These are phyloP conservation scores for Eupleurogrammus muticus DNA, from an alignment of 2,797 vertebrate species.

Conservation along the genomic window DNA sequence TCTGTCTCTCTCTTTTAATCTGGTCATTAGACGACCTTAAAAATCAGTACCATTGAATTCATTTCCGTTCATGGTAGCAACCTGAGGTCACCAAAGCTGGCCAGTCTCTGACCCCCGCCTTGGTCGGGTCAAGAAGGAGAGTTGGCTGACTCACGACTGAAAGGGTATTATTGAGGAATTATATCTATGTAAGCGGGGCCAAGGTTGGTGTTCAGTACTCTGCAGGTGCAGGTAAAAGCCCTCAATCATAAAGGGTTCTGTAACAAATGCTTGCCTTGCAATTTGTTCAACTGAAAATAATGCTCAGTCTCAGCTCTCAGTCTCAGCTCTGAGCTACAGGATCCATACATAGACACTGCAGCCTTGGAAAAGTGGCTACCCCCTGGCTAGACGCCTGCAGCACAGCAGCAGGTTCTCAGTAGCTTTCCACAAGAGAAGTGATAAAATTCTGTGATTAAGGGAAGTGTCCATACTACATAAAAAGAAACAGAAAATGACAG, in stretches of 20 bases:
- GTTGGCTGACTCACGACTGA: too few relatives aligned
- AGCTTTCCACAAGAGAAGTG: constrained; percentile 3
- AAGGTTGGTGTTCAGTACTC: not conserved
- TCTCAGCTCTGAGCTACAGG: constrained; percentile 3
- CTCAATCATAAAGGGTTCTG: constrained; percentile 13
- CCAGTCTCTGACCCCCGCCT: too few relatives aligned
- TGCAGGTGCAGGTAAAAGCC: not conserved
- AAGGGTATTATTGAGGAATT: not conserved
- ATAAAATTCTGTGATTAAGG: constrained; percentile 24
- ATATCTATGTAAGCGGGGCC: not conserved
- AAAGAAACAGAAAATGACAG: constrained; percentile 22
- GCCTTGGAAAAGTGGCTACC: too few relatives aligned
- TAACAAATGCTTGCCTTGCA: constrained; percentile 21
- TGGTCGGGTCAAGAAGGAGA: too few relatives aligned
- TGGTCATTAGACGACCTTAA: not conserved
- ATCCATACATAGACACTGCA: not conserved
- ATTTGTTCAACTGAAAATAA: constrained; percentile 24
- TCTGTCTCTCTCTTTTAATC: too few relatives aligned
- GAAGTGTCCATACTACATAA: constrained; percentile 1
- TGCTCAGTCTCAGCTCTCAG: constrained; percentile 2
- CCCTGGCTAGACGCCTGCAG: too few relatives aligned
- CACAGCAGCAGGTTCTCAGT: constrained; percentile 7
- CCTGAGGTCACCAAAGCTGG: too few relatives aligned
- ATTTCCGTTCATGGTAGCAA: too few relatives aligned
- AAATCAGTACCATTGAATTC: not conserved